Conservation (phyloP, 2,888 invertebrate species). For the Rotaria sp. region DNA sequence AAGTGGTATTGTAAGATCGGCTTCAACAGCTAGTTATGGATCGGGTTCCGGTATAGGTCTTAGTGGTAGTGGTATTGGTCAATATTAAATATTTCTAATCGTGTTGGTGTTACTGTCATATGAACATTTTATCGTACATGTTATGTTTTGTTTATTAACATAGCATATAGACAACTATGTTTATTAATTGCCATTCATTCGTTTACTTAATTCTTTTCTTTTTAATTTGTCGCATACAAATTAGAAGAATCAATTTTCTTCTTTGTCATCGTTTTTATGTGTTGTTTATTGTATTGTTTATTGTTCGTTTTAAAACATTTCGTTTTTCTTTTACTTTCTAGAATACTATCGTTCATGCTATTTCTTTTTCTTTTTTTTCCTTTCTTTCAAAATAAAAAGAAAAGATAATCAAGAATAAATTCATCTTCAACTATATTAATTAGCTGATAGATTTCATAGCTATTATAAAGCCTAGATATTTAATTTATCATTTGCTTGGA, state of each 20-base stretch:
- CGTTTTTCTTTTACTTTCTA: background rate
- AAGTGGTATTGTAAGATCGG: background rate
- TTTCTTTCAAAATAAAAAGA: background rate
- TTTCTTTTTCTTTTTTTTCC: background rate
- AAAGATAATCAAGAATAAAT: no score
- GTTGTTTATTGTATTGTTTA: background rate
- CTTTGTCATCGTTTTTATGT: background rate
- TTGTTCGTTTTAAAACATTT: background rate
- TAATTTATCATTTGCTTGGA: background rate
- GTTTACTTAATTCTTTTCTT: background rate
- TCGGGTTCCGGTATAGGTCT: background rate
- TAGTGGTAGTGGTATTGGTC: background rate
- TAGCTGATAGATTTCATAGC: background rate
- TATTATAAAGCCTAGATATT: background rate
- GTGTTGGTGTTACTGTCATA: background rate
- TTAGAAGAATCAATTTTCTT: conserved; percentile 8
- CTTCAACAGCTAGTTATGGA: background rate
- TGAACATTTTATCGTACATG: background rate
- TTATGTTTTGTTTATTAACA: background rate
- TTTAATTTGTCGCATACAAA: background rate
- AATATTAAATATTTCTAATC: background rate
- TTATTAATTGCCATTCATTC: background rate
- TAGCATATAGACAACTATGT: background rate
- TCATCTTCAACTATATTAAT: no score
- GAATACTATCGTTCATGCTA: background rate